These are phyloP conservation scores for Liparis tanakae DNA, from an alignment of 2,797 vertebrate species.

Conservation along the genomic window DNA sequence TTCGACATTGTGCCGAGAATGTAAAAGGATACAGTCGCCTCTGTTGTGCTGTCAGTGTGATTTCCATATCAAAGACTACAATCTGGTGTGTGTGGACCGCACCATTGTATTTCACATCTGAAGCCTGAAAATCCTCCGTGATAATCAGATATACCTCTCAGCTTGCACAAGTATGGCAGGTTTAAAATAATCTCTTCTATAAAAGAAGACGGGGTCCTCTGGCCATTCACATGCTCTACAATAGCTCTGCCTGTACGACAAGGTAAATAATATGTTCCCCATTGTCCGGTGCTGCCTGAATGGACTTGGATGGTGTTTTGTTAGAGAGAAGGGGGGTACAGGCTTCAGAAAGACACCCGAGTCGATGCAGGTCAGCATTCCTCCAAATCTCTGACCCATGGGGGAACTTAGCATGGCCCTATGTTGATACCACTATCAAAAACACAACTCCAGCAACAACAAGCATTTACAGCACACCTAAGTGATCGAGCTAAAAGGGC, in stretches of 20 bases:
- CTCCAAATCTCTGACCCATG: slow-evolving; percentile 69
- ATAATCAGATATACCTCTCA: slow-evolving; percentile 80
- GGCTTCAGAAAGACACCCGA: slow-evolving; percentile 58
- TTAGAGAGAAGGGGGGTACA: slow-evolving; percentile 31
- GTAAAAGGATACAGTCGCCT: slow-evolving; percentile 72
- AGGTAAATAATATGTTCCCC: slow-evolving; percentile 80
- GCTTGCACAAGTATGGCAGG: slow-evolving; percentile 64
- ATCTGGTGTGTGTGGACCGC: slow-evolving; percentile 63
- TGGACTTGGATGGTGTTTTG: slow-evolving; percentile 69
- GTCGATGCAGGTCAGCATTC: slow-evolving; percentile 66
- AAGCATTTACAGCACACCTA: slow-evolving; percentile 18
- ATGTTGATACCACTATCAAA: slow-evolving; percentile 51
- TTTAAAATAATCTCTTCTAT: slow-evolving; percentile 71
- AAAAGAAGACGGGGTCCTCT: slow-evolving; percentile 66
- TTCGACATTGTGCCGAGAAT: slow-evolving; percentile 44
- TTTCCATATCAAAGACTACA: slow-evolving; percentile 78
- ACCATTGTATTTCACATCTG: slow-evolving; percentile 75
- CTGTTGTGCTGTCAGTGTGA: slow-evolving; percentile 67
- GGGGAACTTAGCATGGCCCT: slow-evolving; percentile 52
- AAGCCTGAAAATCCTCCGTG: slow-evolving; percentile 69
- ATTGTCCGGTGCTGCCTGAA: slow-evolving; percentile 72
- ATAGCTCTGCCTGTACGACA: slow-evolving; percentile 79
- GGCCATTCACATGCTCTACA: slow-evolving; percentile 73
- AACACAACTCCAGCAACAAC: slow-evolving; percentile 23
- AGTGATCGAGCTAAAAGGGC: not conserved